Percentiles rank a stretch among this genome's conserved stretches.
Conservation (phyloP, 2,113 vertebrate genomes). For the Misgurnus anguillicaudatus region DNA sequence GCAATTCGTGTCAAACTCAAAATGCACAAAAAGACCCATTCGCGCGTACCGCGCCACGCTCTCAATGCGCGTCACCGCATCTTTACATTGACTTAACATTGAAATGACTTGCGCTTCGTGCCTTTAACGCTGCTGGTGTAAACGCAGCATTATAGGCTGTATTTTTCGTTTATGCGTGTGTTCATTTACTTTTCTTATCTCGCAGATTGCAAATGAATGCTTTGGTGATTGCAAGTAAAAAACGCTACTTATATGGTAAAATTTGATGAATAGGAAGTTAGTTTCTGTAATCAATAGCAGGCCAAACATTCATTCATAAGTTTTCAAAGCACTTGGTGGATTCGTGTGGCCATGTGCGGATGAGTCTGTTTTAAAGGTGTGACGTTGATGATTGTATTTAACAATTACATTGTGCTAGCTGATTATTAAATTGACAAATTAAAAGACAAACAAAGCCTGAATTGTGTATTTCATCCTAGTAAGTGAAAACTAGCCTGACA, state of each 20-base stretch:
- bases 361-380: constrained; percentile 54
- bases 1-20: no score
- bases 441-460: not conserved
- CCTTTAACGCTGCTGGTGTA: no score
- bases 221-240: not conserved
- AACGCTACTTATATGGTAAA: no score
- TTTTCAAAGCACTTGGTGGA: not conserved
- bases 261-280: no score
- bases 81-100: no score
- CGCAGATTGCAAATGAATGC: not conserved
- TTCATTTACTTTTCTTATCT: constrained; percentile 8
- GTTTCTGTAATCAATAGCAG: not conserved
- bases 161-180: constrained; percentile 22
- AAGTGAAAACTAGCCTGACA: not conserved
- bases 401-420: not conserved
- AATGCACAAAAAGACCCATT: no score
- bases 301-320: not conserved
- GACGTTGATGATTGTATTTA: not conserved
- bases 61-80: no score
- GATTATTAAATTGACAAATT: not conserved
- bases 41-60: no score
- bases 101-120: no score
- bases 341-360: constrained; percentile 9
- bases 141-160: no score
- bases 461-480: not conserved